phyloP scores from a whole-genome alignment of 2,113 vertebrate species.

The Pygoscelis adeliae region DNA sequence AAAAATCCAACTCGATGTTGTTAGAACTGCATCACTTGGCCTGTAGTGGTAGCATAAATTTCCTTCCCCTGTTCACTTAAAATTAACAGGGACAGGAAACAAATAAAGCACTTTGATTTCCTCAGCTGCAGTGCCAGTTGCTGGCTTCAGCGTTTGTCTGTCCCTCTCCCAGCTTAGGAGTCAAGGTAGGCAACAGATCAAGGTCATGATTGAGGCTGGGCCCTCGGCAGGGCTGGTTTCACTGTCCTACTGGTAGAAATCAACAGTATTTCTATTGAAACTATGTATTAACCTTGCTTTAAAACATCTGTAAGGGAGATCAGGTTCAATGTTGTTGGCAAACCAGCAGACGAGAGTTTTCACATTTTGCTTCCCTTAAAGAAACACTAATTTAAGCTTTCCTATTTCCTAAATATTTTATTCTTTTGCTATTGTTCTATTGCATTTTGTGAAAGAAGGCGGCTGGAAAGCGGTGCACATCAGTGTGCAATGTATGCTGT shows the following conservation, averaged over 20 bases:
- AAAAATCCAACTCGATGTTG: background rate
- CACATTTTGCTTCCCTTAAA: background rate
- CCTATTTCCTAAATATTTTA: background rate
- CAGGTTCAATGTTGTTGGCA: background rate
- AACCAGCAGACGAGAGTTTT: background rate
- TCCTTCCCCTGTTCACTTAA: background rate
- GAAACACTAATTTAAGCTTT: background rate
- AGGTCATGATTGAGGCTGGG: background rate
- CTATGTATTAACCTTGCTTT: background rate
- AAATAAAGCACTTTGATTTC: background rate
- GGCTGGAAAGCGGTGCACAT: background rate
- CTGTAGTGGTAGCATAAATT: background rate
- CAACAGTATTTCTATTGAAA: background rate
- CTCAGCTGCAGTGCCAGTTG: background rate
- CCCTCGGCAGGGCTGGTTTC: background rate
- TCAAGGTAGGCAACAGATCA: background rate
- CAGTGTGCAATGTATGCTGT: background rate
- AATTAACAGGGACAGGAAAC: background rate
- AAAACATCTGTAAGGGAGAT: background rate
- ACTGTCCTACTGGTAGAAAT: background rate
- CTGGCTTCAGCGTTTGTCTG: background rate
- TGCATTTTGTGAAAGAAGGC: background rate
- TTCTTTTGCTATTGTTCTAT: background rate
- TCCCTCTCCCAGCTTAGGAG: background rate
- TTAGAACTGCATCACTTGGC: background rate